Percentiles rank a stretch among this genome's conserved stretches.
phyloP scores from a whole-genome alignment of 2,113 vertebrate species.

The Charadrius vociferus region DNA sequence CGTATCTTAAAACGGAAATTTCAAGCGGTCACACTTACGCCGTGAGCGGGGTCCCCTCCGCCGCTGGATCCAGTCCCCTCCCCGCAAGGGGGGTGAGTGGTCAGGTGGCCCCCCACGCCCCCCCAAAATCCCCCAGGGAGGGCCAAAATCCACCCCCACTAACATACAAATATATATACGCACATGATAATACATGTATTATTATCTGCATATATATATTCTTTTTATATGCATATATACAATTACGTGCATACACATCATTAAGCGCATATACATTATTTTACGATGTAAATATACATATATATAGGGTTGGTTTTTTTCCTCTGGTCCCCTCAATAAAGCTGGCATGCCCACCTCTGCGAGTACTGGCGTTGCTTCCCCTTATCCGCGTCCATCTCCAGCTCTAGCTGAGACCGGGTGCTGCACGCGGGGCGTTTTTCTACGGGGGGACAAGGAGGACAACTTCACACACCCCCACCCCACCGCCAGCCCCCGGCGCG shows the following conservation, averaged over 20 bases:
- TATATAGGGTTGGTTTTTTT: not conserved
- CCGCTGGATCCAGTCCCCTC: not conserved
- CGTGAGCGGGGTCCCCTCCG: fast-evolving
- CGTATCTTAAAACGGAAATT: not conserved
- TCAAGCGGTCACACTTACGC: not conserved
- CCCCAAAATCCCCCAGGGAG: not conserved
- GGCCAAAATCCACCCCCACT: not conserved
- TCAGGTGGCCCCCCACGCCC: not conserved
- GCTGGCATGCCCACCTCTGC: conserved; percentile 56
- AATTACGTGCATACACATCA: not conserved
- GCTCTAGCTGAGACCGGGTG: conserved; percentile 64
- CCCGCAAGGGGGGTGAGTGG: fast-evolving
- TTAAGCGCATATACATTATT: fast-evolving
- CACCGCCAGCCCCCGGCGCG: conserved; percentile 47
- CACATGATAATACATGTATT: not conserved
- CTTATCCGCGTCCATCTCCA: conserved; percentile 67
- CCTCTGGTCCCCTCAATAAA: not conserved
- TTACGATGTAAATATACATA: not conserved
- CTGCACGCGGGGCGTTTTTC: conserved; percentile 66
- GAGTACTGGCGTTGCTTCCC: conserved; percentile 68
- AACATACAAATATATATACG: not conserved
- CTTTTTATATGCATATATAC: not conserved
- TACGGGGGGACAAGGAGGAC: conserved; percentile 62
- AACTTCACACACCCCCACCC: conserved; percentile 65
- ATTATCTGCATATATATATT: not conserved